These are phyloP conservation scores for Lasius platythorax DNA, from an alignment of 2,888 invertebrate genomes.

Conservation along the genomic window DNA sequence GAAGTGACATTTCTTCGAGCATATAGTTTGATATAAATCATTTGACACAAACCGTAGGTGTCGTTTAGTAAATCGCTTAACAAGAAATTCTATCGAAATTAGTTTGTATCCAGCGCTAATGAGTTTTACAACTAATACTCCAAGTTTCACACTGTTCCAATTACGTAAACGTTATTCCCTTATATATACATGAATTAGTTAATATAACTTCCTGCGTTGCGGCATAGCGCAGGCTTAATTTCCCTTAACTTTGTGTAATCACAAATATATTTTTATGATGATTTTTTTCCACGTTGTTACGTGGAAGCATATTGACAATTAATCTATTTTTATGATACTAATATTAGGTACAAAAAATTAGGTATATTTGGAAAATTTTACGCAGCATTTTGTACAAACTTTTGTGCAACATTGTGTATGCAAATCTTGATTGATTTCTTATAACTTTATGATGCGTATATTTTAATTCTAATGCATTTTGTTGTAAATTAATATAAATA, in stretches of 20 bases:
- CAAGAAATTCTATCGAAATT: slow-evolving; percentile 68
- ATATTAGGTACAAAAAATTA: background rate
- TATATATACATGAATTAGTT: slow-evolving; percentile 4
- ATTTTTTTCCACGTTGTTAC: background rate
- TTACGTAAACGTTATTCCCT: slow-evolving; percentile 20
- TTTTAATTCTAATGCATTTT: background rate
- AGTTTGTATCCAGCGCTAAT: slow-evolving; percentile 59
- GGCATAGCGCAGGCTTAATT: background rate
- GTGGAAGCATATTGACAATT: background rate
- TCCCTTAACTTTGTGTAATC: background rate
- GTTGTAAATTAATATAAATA: background rate
- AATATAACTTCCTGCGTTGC: slow-evolving; percentile 22
- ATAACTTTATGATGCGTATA: background rate
- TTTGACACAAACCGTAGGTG: slow-evolving; percentile 19
- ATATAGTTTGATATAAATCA: slow-evolving; percentile 9
- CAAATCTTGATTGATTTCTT: background rate
- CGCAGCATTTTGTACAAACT: background rate
- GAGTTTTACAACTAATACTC: slow-evolving; percentile 65
- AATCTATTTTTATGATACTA: background rate
- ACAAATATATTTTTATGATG: background rate
- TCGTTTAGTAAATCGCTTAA: slow-evolving; percentile 61
- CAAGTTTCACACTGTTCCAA: background rate
- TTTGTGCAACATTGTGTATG: background rate
- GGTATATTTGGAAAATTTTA: background rate
- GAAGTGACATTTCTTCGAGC: background rate